phyloP scores from a whole-genome alignment of 2,888 invertebrate species.

The Caenorhabditis plicata region DNA sequence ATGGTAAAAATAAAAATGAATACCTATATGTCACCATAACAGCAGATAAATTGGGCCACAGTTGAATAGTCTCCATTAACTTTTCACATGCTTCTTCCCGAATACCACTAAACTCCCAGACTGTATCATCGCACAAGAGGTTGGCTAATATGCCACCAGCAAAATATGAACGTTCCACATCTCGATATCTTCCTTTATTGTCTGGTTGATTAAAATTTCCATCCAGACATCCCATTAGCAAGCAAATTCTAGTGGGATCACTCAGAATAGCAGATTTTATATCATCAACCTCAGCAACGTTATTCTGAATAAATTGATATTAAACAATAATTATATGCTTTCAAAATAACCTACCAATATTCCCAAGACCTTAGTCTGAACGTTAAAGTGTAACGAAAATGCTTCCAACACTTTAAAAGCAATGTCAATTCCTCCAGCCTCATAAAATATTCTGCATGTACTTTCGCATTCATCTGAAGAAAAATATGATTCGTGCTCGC shows the following conservation, averaged over 20 bases:
- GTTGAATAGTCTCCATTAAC: constrained; percentile 63
- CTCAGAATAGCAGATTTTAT: constrained; percentile 71
- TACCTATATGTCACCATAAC: constrained; percentile 76
- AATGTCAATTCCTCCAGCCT: constrained; percentile 74
- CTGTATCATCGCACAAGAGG: constrained; percentile 13
- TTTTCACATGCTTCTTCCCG: constrained; percentile 22
- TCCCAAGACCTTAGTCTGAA: constrained; percentile 79
- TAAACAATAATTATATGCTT: not conserved
- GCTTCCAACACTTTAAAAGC: constrained; percentile 74
- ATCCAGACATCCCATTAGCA: constrained; percentile 33
- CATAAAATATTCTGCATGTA: constrained; percentile 75
- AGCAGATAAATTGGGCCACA: constrained; percentile 75
- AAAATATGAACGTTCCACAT: constrained; percentile 76
- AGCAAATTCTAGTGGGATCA: constrained; percentile 69
- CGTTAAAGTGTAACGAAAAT: constrained; percentile 70
- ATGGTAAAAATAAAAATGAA: not conserved
- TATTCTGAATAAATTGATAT: constrained; percentile 72
- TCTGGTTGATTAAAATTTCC: constrained; percentile 30
- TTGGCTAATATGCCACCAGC: constrained; percentile 67
- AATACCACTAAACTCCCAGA: constrained; percentile 7
- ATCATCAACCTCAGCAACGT: constrained; percentile 76
- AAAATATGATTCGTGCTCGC: not conserved
- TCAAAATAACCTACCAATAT: constrained; percentile 68
- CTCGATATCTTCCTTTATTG: constrained; percentile 58
- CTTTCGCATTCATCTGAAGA: constrained; percentile 75